A percentile compares a stretch with the other conserved stretches of the same genome.
These are phyloP conservation scores for Montipora foliosa DNA, from an alignment of 64 coral and sea anemone genomes.

Conservation along the genomic window DNA sequence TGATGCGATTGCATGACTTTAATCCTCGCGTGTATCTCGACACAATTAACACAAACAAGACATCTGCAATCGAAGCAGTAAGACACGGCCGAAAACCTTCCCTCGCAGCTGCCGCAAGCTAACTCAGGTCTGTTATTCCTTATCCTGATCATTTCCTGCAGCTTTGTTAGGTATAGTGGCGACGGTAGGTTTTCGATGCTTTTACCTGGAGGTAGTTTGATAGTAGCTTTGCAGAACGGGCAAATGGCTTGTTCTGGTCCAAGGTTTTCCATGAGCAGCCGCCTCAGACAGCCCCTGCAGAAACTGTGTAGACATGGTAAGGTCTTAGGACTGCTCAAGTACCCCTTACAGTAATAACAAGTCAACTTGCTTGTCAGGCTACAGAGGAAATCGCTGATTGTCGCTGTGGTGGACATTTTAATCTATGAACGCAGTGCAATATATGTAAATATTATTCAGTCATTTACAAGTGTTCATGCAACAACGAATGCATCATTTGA, in stretches of 20 bases:
- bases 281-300: conserved; percentile 72
- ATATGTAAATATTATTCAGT: conserved; percentile 32
- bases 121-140: conserved; percentile 64
- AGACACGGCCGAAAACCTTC: conserved; percentile 44
- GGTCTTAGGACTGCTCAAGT: conserved; percentile 81
- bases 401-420: conserved; percentile 19
- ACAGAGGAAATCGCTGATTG: conserved; percentile 14
- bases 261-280: conserved; percentile 42
- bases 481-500: conserved; percentile 15
- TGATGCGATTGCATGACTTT: conserved; percentile 78
- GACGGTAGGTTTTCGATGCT: conserved; percentile 72
- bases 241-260: conserved; percentile 52
- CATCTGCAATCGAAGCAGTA: conserved; percentile 91
- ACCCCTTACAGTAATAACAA: conserved; percentile 72
- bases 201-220: conserved; percentile 49
- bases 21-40: conserved; percentile 72
- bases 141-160: conserved; percentile 79
- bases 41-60: conserved; percentile 73
- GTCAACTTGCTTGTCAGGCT: conserved; percentile 72
- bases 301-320: conserved; percentile 85
- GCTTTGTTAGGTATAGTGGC: conserved; percentile 70
- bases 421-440: not conserved
- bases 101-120: conserved; percentile 77
- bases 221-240: conserved; percentile 61
- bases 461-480: not conserved